phyloP scores from a whole-genome alignment of 2,888 invertebrate species.

The Euzophera pinguis region DNA sequence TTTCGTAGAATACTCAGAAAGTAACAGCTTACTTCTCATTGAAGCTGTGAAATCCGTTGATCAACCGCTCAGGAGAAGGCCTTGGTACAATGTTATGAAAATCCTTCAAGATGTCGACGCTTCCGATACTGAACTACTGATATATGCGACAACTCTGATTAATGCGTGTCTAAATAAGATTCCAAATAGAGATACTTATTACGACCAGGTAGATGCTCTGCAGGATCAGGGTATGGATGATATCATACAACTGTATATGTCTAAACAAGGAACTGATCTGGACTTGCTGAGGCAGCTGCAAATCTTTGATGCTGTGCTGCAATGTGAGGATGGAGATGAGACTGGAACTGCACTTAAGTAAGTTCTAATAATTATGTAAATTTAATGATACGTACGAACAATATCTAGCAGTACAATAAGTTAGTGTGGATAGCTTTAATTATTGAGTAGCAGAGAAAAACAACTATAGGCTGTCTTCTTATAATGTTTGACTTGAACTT shows the following conservation, averaged over 20 bases:
- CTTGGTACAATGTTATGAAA: slow-evolving; percentile 89
- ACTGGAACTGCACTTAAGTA: slow-evolving; percentile 80
- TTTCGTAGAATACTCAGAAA: slow-evolving; percentile 98
- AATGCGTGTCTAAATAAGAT: slow-evolving; percentile 97
- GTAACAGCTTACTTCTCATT: slow-evolving; percentile 94
- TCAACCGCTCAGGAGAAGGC: slow-evolving; percentile 79
- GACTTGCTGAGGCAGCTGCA: slow-evolving; percentile 96
- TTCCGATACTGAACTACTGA: slow-evolving; percentile 96
- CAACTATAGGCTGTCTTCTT: too few species aligned
- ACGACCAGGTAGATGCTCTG: slow-evolving; percentile 96
- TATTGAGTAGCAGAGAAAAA: too few species aligned
- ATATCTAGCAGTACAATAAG: too few species aligned
- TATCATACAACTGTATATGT: slow-evolving; percentile 93
- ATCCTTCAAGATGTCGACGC: slow-evolving; percentile 96
- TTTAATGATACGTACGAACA: neutral
- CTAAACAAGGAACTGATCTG: slow-evolving; percentile 94
- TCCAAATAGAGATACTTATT: slow-evolving; percentile 97
- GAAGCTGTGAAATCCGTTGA: slow-evolving; percentile 94
- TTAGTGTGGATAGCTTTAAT: too few species aligned
- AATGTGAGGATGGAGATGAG: slow-evolving; percentile 89
- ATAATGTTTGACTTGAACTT: too few species aligned
- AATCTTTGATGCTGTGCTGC: slow-evolving; percentile 95
- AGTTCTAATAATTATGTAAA: slow-evolving; percentile 34
- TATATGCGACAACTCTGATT: slow-evolving; percentile 97
- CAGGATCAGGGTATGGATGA: slow-evolving; percentile 96